Evolutionary conservation across 2,888 invertebrate species (phyloP), one percentile per base, ranked within the genome.

Genomic region (Schizotus pectinicornis): DNA sequence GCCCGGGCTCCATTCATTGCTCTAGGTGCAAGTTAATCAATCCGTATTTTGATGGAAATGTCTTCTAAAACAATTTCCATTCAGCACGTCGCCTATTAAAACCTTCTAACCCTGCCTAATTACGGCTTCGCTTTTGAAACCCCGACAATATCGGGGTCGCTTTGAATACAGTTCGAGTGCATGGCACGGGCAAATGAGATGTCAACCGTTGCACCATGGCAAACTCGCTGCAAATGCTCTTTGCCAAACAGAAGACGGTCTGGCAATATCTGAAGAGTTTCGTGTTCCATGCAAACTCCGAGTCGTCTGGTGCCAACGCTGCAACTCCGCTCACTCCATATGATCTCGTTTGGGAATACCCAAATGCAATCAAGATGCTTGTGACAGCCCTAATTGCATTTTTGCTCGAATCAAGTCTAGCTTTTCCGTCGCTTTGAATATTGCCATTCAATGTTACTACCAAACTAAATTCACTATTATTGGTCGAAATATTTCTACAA

Each of bases 281-380:
- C 22, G 22, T 22, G 22, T 22, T 22, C 22, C 22, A 22, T 22
- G 22, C 22, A 5, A 22, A 22, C 22, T 2, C 22, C 22, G 22
- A 22, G 22, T 22, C 22, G 22, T 22, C 22, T 22, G n/a, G 22
- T 22, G 22, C 22, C 5, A 22, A 5, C 22, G 22, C 22, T 22
- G 22, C 22, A 22, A 22, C 22, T 22, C 5, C 22, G 5, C 22
- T 22, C 22, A 22, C 22, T 22, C 22, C 22, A 22, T 22, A 22
- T 53, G 46, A 37, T 33, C 38, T 46, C n/a, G 35, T 45, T 43
- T 43, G 37, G 37, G 22, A 46, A 38, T 38, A 33, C 35, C 37
- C 30, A 52, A 53, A 53, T 37, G 54, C 35, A 54, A 54, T 54
- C 54, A 47, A 54, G 46, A 54, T 54, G 46, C 38, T 39, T 8